These are phyloP conservation scores for Vanessa tameamea DNA, from an alignment of 1,140 invertebrate species.

Conservation along the genomic window DNA sequence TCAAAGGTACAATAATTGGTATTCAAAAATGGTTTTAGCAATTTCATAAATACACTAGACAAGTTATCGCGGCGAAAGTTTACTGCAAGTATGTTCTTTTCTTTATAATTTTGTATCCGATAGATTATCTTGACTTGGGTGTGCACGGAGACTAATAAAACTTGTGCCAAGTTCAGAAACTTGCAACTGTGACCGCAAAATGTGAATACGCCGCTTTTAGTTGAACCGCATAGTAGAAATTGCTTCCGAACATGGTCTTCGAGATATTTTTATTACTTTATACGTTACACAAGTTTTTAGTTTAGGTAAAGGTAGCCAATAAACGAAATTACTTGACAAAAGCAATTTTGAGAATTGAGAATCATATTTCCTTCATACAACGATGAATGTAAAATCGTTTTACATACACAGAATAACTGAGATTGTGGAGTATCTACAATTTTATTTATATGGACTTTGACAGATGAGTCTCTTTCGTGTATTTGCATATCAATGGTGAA, in stretches of 20 bases:
- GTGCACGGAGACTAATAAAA: conserved; percentile 29
- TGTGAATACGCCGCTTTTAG: conserved; percentile 36
- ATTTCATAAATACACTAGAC: background rate
- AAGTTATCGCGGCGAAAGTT: background rate
- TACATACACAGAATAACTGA: too few species aligned
- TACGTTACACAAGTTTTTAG: conserved; percentile 4
- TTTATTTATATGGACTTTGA: too few species aligned
- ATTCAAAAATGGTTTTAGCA: background rate
- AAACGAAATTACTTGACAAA: background rate
- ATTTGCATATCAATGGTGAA: too few species aligned
- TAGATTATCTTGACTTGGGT: conserved; percentile 20
- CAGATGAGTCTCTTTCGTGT: too few species aligned
- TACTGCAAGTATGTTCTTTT: background rate
- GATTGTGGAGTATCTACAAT: too few species aligned
- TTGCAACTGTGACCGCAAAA: conserved; percentile 37
- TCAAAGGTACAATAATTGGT: background rate
- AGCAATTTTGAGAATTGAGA: too few species aligned
- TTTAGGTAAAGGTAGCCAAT: background rate
- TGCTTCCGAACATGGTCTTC: conserved; percentile 24
- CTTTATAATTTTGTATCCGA: conserved; percentile 1
- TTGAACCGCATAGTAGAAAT: conserved; percentile 34
- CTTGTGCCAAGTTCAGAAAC: conserved; percentile 39
- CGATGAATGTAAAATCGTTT: too few species aligned
- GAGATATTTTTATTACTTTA: conserved; percentile 30
- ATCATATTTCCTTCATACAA: too few species aligned